Percentiles rank a stretch among this genome's conserved stretches.
These are phyloP conservation scores for Pogonophryne albipinna DNA, from an alignment of 2,797 vertebrate species.

Conservation along the genomic window DNA sequence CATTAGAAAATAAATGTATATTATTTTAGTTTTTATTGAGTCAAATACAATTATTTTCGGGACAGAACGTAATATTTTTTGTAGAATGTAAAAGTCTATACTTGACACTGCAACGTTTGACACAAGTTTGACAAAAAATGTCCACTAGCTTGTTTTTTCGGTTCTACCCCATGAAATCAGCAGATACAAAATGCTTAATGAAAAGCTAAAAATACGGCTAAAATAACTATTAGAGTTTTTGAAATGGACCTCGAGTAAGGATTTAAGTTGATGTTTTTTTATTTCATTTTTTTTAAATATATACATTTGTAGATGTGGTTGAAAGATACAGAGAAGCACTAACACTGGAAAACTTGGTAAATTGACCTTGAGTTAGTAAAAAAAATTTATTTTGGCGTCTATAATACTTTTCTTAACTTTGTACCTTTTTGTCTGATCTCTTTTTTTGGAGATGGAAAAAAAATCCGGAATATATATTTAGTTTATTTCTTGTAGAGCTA, in stretches of 20 bases:
- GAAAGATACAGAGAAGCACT: neutral
- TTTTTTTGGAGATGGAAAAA: neutral
- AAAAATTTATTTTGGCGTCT: no score
- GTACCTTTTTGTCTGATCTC: neutral
- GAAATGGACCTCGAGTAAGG: neutral
- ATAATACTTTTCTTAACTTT: neutral
- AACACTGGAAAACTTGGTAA: neutral
- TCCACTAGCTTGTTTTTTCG: neutral
- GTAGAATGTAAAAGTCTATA: neutral
- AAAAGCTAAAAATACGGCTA: neutral
- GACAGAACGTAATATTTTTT: neutral
- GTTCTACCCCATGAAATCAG: neutral
- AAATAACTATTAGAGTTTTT: neutral
- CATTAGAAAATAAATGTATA: conserved; percentile 11
- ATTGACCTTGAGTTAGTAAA: neutral
- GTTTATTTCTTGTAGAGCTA: neutral
- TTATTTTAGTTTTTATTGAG: conserved; percentile 15
- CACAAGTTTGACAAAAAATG: neutral
- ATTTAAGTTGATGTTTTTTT: neutral
- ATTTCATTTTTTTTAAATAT: neutral
- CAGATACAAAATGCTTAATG: neutral
- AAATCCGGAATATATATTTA: no score
- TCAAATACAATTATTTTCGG: neutral
- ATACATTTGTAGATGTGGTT: neutral
- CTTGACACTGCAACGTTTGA: neutral